phyloP scores from a whole-genome alignment of 2,113 vertebrate genomes.

The Amphilophus citrinellus region DNA sequence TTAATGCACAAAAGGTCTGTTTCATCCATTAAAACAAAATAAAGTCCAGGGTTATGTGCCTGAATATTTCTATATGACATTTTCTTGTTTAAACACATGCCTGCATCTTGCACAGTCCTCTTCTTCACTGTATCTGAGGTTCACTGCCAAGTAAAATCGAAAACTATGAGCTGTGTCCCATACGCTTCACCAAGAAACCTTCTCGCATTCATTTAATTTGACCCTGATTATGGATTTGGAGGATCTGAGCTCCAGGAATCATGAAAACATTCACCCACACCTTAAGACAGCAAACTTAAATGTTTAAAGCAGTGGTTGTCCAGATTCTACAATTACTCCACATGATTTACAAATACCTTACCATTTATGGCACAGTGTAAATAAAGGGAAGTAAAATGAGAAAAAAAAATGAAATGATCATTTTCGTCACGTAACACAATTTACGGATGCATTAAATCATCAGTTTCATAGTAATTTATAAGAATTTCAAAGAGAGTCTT shows the following conservation, averaged over 20 bases:
- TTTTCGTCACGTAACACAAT: not conserved
- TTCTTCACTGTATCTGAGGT: not conserved
- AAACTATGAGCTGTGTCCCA: not conserved
- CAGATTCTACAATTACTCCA: not conserved
- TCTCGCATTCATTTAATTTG: not conserved
- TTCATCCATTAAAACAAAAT: not conserved
- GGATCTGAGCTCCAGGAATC: not conserved
- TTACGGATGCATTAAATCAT: not conserved
- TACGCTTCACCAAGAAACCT: not conserved
- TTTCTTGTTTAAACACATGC: not conserved
- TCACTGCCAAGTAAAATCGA: not conserved
- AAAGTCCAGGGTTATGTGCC: not conserved
- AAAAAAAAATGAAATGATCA: not conserved
- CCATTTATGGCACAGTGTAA: conserved; percentile 7
- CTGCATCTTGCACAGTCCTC: not conserved
- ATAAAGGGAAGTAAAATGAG: not conserved
- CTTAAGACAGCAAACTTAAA: conserved; percentile 4
- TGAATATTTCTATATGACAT: not conserved
- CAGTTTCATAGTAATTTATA: not conserved
- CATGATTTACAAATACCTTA: conserved; percentile 12
- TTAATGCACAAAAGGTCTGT: not conserved
- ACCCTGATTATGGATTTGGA: conserved; percentile 2
- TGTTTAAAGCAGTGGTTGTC: conserved; percentile 18
- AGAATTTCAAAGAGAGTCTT: not conserved
- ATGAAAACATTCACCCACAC: conserved; percentile 28